phyloP scores from a whole-genome alignment of 23 tunicate genomes.

The Ciona savignyi region DNA sequence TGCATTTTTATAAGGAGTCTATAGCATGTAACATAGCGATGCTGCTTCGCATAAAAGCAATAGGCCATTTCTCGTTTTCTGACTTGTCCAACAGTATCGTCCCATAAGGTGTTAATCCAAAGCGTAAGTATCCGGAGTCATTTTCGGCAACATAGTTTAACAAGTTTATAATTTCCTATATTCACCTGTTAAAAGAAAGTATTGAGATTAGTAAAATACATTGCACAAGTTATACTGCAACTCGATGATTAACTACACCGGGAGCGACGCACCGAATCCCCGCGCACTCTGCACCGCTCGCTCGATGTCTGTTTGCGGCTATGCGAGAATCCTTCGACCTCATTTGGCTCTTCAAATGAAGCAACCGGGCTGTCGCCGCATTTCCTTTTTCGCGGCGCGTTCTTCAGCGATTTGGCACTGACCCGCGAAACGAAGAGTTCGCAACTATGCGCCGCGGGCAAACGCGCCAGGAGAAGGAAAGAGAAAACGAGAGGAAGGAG shows the following conservation, averaged over 20 bases:
- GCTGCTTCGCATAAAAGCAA: too few relatives aligned
- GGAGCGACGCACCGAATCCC: too few relatives aligned
- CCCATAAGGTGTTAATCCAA: neutral
- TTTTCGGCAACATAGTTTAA: too few relatives aligned
- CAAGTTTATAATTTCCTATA: neutral
- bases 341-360: neutral
- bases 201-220: neutral
- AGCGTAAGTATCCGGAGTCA: too few relatives aligned
- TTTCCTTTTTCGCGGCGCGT: constrained; percentile 33
- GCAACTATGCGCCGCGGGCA: constrained; percentile 19
- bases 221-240: too few relatives aligned
- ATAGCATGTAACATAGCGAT: too few relatives aligned
- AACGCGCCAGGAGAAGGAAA: constrained; percentile 4
- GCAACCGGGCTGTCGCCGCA: constrained; percentile 2
- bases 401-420: constrained; percentile 19
- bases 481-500: constrained; percentile 14
- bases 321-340: constrained; percentile 1
- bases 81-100: too few relatives aligned
- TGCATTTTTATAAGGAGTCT: too few relatives aligned
- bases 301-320: neutral
- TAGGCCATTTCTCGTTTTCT: too few relatives aligned
- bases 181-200: neutral
- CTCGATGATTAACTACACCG: too few relatives aligned
- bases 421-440: constrained; percentile 7
- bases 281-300: too few relatives aligned